A percentile compares a stretch with the other conserved stretches of the same genome.
phyloP scores from a whole-genome alignment of 2,888 invertebrate species.

The Andrena minutula region DNA sequence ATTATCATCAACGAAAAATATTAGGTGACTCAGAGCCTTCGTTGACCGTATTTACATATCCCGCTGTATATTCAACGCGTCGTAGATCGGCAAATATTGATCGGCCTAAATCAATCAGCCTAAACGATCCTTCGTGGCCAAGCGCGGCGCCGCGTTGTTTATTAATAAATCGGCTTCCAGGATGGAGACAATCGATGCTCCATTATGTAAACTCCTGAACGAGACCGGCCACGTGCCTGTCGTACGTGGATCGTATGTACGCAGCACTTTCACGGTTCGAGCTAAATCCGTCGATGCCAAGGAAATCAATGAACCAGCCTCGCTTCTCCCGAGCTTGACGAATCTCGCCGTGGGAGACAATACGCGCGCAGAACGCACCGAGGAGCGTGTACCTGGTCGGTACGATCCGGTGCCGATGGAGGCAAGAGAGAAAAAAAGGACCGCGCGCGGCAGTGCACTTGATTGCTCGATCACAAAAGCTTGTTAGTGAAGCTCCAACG shows the following conservation, averaged over 20 bases:
- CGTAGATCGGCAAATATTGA: not conserved
- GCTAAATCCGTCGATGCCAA: constrained; percentile 34
- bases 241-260: constrained; percentile 16
- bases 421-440: constrained; percentile 21
- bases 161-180: constrained; percentile 57
- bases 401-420: constrained; percentile 33
- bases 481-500: constrained; percentile 61
- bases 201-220: constrained; percentile 55
- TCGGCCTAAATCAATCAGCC: constrained; percentile 5
- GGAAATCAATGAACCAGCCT: constrained; percentile 53
- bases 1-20: not conserved
- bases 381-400: constrained; percentile 17
- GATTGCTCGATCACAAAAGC: constrained; percentile 69
- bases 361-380: not conserved
- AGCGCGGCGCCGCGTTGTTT: constrained; percentile 36
- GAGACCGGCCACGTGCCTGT: constrained; percentile 46
- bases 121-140: not conserved
- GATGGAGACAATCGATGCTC: constrained; percentile 20
- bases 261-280: constrained; percentile 54
- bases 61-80: not conserved
- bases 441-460: constrained; percentile 64
- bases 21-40: not conserved
- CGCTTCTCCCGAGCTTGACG: constrained; percentile 14
- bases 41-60: not conserved
- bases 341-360: constrained; percentile 24